Conservation (phyloP, 2,113 vertebrate species). For the Xenopus tropicalis region UCB_Xtro_10.0 CM004448.2:90657501-90658000, state of each 20-base stretch:
- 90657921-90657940: too few species aligned
- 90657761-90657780: constrained; percentile 67
- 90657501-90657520: constrained; percentile 29
- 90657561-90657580: constrained; percentile 65
- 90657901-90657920: too few species aligned
- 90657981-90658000: too few species aligned
- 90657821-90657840: too few species aligned
- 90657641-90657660: constrained; percentile 82
- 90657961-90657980: too few species aligned
- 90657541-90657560: too few species aligned
- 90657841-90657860: too few species aligned
- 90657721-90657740: neutral
- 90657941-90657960: too few species aligned
- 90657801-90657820: constrained; percentile 55
- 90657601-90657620: constrained; percentile 93
- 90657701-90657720: neutral
- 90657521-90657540: too few species aligned
- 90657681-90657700: neutral
- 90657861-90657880: too few species aligned
- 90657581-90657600: constrained; percentile 77
- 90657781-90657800: constrained; percentile 62
- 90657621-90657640: constrained; percentile 72
- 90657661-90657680: constrained; percentile 62
- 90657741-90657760: constrained; percentile 78
- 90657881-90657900: too few species aligned